These are phyloP conservation scores for Gavia stellata DNA, from an alignment of 2,113 vertebrate species.

Conservation along the genomic window DNA sequence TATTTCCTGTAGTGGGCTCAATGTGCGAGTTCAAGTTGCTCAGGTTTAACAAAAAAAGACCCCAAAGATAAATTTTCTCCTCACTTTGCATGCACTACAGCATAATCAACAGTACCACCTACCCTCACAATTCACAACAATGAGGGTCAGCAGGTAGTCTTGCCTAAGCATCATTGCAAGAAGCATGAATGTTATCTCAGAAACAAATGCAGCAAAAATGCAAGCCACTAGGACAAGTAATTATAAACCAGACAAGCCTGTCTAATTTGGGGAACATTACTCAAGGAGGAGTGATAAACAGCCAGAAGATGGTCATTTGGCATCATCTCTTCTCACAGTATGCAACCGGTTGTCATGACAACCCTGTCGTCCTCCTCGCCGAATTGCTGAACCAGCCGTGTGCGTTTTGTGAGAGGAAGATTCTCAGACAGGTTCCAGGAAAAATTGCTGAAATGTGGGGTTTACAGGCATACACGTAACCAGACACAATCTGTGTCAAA, in stretches of 20 bases:
- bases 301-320: slow-evolving; percentile 56
- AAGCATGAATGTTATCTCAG: neutral
- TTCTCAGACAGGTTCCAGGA: slow-evolving; percentile 10
- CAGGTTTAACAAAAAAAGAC: neutral
- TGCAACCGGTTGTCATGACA: slow-evolving; percentile 74
- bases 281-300: slow-evolving; percentile 52
- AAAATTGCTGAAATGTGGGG: neutral
- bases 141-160: slow-evolving; percentile 78
- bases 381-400: slow-evolving; percentile 40
- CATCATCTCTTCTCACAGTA: slow-evolving; percentile 53
- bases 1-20: neutral
- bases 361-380: slow-evolving; percentile 68
- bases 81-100: neutral
- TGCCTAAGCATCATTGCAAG: slow-evolving; percentile 72
- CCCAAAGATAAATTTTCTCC: neutral
- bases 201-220: slow-evolving; percentile 47
- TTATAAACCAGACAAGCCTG: slow-evolving; percentile 23
- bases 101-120: slow-evolving; percentile 34
- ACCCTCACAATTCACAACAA: slow-evolving; percentile 76
- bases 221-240: neutral
- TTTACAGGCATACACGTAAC: neutral
- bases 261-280: slow-evolving; percentile 49
- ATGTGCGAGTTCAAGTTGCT: neutral
- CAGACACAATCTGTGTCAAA: neutral
- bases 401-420: neutral